Evolutionary conservation across 2,888 invertebrate genomes (phyloP), one percentile per base, ranked within the genome.

Genomic region (Eupithecia abbreviata): DNA sequence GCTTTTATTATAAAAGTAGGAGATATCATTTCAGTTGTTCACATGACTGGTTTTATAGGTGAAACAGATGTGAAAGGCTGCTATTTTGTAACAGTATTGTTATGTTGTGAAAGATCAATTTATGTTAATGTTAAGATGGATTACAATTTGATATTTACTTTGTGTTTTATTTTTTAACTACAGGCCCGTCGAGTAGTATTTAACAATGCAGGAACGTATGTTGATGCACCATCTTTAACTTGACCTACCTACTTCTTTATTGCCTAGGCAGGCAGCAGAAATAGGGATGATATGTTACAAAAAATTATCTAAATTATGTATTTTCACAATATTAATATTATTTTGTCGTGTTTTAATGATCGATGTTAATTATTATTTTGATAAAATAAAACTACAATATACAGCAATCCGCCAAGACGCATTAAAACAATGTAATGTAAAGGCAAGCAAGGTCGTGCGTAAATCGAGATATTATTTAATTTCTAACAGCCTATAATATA

Each of bases 41-140:
- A 90, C 93, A 93, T 92, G 91, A 89, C 93, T 94, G 90, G 93
- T 94, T 94, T 92, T 94, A 92, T 92, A 94, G 93, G 92, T 94
- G 94, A 87, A 94, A 93, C 93, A 94, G 93, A 90, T 94, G 93
- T 94, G 93, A 87, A 85, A 85, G 87, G 85, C 85, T 89, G 89
- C 84, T 85, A 85, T 85, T 85, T 83, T 82, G 80, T 81, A 92
- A 90, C 92, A 93, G 92, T 93, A 92, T 92, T 86, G 86, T 90
- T 90, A 87, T 85, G 86, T 88, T 89, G 85, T 87, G 84, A 86
- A 85, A 84, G 85, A 88, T 86, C 86, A 80, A 84, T 85, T 80
- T 84, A 85, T 84, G 78, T 81, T 62, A 58, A 58, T 85, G 55
- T 55, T 55, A 55, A 79, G 42, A 85, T 82, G 81, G 84, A 88